phyloP scores from a whole-genome alignment of 2,888 invertebrate species.

The Spicauda simplicius region DNA sequence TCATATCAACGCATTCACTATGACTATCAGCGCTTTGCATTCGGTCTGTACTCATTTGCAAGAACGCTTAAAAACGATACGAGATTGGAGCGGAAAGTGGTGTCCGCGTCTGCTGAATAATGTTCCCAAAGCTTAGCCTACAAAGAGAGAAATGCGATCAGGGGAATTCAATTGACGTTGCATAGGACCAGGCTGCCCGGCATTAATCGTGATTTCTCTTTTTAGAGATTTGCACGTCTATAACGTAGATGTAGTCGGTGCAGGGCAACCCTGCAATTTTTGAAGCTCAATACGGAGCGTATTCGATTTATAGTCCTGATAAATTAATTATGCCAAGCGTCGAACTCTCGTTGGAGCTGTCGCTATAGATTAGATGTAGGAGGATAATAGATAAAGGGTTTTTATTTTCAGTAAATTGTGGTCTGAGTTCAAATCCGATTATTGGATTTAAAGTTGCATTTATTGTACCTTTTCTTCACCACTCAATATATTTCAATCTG shows the following conservation, averaged over 20 bases:
- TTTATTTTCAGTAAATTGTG: neutral
- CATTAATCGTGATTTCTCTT: slow-evolving; percentile 45
- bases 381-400: neutral
- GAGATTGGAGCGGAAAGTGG: slow-evolving; percentile 6
- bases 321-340: slow-evolving; percentile 58
- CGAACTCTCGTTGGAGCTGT: slow-evolving; percentile 8
- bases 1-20: slow-evolving; percentile 49
- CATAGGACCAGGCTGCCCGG: slow-evolving; percentile 3
- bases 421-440: too few species aligned
- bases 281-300: slow-evolving; percentile 43
- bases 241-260: slow-evolving; percentile 52
- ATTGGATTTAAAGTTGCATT: too few species aligned
- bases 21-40: slow-evolving; percentile 2
- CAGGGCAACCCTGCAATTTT: slow-evolving; percentile 48
- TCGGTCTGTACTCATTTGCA: slow-evolving; percentile 7
- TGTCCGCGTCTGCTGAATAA: slow-evolving; percentile 4
- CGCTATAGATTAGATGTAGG: neutral
- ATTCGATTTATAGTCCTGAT: slow-evolving; percentile 47
- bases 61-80: slow-evolving; percentile 48
- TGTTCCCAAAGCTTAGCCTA: slow-evolving; percentile 9
- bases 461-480: too few species aligned
- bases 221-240: slow-evolving; percentile 59
- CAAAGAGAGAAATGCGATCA: slow-evolving; percentile 27
- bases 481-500: too few species aligned
- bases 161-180: slow-evolving; percentile 19